Conservation (phyloP, 2,888 invertebrate species). For the Brenthis daphne region DNA sequence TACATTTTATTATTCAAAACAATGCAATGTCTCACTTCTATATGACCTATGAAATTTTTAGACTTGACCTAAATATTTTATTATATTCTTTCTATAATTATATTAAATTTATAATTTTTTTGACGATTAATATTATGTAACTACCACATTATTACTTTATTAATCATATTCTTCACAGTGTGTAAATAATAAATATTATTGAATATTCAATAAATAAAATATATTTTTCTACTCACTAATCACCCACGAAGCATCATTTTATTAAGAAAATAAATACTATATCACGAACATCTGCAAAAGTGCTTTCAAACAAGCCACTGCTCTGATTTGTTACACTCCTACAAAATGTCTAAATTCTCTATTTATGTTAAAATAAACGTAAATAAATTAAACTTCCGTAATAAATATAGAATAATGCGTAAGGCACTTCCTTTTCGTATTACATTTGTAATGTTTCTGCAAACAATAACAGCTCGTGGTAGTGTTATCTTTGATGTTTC, state of each 20-base stretch:
- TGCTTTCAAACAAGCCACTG: conserved; percentile 10
- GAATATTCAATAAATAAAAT: too few relatives aligned
- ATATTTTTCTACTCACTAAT: too few relatives aligned
- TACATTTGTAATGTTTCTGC: conserved; percentile 48
- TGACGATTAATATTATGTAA: too few relatives aligned
- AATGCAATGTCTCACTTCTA: neutral
- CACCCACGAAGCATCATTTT: neutral
- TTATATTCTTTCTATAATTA: too few relatives aligned
- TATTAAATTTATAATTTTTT: too few relatives aligned
- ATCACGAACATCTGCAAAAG: conserved; percentile 4
- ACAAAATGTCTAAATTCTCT: conserved; percentile 14
- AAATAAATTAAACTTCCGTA: conserved; percentile 21
- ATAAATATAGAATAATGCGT: conserved; percentile 16
- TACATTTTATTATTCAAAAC: conserved; percentile 11
- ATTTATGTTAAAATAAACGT: conserved; percentile 13
- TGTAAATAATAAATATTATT: too few relatives aligned
- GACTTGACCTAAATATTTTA: too few relatives aligned
- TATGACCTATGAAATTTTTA: neutral
- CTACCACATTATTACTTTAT: too few relatives aligned
- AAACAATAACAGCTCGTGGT: conserved; percentile 43
- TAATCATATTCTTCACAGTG: too few relatives aligned
- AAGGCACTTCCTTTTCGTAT: conserved; percentile 8
- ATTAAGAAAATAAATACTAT: neutral
- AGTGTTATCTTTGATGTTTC: conserved; percentile 56
- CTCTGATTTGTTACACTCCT: conserved; percentile 9